Base-by-base conservation (phyloP, 1,140 invertebrate genomes). In the Ips typographus region DNA sequence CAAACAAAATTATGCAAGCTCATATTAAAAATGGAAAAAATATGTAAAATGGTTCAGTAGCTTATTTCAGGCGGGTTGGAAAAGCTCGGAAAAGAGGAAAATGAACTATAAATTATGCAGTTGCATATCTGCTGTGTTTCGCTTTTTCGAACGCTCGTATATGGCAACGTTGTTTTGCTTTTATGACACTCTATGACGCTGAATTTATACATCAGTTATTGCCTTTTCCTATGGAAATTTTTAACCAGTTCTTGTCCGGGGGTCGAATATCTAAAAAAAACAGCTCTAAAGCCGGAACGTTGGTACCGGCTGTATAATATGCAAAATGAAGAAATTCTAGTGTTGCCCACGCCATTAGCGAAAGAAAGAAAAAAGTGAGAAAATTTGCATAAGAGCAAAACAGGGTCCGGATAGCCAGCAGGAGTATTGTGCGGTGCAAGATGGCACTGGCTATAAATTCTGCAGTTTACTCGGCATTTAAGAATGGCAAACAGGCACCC, bases 391-490 rank as follows among this genome's bases (percentile, higher is more conserved):
- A 68, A 64, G 58, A 57, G 56, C 58, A 68, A 62, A 61, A 51
- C 66, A 62, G 40, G 40, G 40, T 47, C 40, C 68, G 52, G 49
- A 40, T 8, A 70, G 55, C 57, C 38, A 60, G 65, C 57, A 57
- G 53, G 53, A 70, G 72, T 68, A 73, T 73, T 73, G 67, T 71
- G 68, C 66, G 47, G 69, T 65, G 60, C 51, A 59, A 62, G 58
- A 70, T 77, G 73, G 72, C 72, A 74, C 65, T 66, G 68, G 72
- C 74, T 73, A 79, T 79, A 79, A 79, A 79, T 63, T 73, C 65
- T 71, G 71, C 70, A 75, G 64, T 79, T 79, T 79, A 78, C 72
- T 76, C 72, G 68, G 74, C 68, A 72, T 72, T 73, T 71, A 71
- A 63, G 58, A 58, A 55, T 51, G 57, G 69, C 53, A 71, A 71